phyloP scores from a whole-genome alignment of 1,140 invertebrate species.

The Drosophila ananassae region DNA sequence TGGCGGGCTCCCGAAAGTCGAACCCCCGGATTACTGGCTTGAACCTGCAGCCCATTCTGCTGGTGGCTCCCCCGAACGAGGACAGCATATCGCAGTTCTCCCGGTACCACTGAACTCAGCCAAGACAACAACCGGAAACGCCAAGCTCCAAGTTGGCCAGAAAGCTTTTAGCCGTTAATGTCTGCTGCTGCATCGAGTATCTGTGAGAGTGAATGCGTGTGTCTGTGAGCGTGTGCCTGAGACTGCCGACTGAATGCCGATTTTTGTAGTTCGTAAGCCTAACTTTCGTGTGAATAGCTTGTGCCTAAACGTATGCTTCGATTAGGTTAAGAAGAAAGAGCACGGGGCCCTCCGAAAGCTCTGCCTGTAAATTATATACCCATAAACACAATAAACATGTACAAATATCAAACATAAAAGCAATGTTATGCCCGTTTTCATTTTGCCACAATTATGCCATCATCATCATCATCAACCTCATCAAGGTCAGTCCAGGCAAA shows the following conservation, averaged over 20 bases:
- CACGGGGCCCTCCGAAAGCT: slow-evolving; percentile 7
- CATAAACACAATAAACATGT: slow-evolving; percentile 59
- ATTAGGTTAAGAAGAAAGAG: slow-evolving; percentile 28
- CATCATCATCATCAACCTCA: slow-evolving; percentile 56
- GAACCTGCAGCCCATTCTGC: slow-evolving; percentile 92
- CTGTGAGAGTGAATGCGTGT: slow-evolving; percentile 35
- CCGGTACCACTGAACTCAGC: slow-evolving; percentile 82
- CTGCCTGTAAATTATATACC: slow-evolving; percentile 73
- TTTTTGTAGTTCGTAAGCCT: slow-evolving; percentile 51
- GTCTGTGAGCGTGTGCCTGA: slow-evolving; percentile 12
- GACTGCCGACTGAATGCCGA: slow-evolving; percentile 64
- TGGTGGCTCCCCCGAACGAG: slow-evolving; percentile 84
- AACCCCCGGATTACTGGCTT: slow-evolving; percentile 84
- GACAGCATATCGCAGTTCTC: slow-evolving; percentile 92
- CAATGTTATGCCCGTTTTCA: slow-evolving; percentile 27
- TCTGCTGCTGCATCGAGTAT: slow-evolving; percentile 15
- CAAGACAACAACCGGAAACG: slow-evolving; percentile 12
- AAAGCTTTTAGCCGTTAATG: slow-evolving; percentile 33
- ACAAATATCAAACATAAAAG: slow-evolving; percentile 65
- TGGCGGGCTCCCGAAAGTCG: slow-evolving; percentile 93
- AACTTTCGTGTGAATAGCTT: slow-evolving; percentile 64
- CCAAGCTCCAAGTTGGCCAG: slow-evolving; percentile 24
- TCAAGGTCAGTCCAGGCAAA: slow-evolving; percentile 63
- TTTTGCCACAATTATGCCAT: slow-evolving; percentile 66
- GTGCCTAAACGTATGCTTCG: slow-evolving; percentile 62